Evolutionary conservation across 2,797 vertebrate genomes (phyloP).

Genomic region (Geotria australis): DNA sequence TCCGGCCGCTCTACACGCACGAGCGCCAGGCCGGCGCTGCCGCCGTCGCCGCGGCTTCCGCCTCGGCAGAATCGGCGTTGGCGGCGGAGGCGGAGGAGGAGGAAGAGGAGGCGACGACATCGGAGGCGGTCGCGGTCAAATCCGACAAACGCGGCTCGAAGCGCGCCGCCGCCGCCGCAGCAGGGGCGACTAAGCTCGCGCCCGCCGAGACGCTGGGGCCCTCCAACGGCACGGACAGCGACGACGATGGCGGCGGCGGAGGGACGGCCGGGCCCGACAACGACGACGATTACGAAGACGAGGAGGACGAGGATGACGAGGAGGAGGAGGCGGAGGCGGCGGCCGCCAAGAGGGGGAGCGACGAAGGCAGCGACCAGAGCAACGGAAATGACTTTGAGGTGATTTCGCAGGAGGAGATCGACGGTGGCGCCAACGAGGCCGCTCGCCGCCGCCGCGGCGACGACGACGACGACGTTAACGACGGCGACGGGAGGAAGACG

Average conservation of each 20-base stretch:
- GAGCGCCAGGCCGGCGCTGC: constrained; percentile 78
- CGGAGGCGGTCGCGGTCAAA: not conserved
- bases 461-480: too few species aligned
- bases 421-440: constrained; percentile 5
- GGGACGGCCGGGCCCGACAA: too few species aligned
- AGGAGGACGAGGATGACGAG: constrained; percentile 21
- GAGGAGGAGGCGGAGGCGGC: constrained; percentile 53
- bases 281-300: constrained; percentile 9
- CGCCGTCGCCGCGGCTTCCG: constrained; percentile 35
- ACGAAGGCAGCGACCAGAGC: constrained; percentile 35
- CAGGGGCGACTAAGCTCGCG: too few species aligned
- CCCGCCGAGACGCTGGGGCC: too few species aligned
- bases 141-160: not conserved
- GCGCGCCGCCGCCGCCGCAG: too few species aligned
- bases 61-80: constrained; percentile 34
- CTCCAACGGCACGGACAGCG: too few species aligned
- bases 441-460: too few species aligned
- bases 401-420: constrained; percentile 96
- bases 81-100: constrained; percentile 76
- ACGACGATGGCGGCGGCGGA: too few species aligned
- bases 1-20: constrained; percentile 87
- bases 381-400: constrained; percentile 96
- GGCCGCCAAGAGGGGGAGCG: constrained; percentile 63
- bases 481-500: too few species aligned
- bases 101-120: constrained; percentile 11